Percentiles rank a stretch among this genome's conserved stretches.
Conservation (phyloP, 2,797 vertebrate species). For the Crypturellus tataupa region DNA sequence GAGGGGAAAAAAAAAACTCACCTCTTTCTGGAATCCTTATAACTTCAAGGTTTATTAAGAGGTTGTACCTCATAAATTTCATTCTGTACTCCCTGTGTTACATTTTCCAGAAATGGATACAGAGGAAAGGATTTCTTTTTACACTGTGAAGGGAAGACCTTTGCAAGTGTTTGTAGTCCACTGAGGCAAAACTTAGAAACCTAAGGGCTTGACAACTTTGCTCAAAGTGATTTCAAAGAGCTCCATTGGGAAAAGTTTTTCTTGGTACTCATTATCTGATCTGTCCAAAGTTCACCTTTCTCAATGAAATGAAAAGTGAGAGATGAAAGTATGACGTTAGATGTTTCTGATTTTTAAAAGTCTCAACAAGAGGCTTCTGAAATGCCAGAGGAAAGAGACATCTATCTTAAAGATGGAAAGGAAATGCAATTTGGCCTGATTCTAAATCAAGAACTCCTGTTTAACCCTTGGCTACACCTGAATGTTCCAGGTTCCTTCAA, state of each 20-base stretch:
- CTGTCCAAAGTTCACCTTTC: constrained; percentile 48
- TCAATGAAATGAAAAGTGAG: background rate
- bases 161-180: constrained; percentile 33
- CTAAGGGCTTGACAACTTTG: constrained; percentile 51
- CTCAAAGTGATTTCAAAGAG: constrained; percentile 48
- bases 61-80: background rate
- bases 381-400: constrained; percentile 41
- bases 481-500: constrained; percentile 53
- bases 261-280: constrained; percentile 56
- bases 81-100: background rate
- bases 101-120: background rate
- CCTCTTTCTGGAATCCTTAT: background rate
- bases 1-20: background rate
- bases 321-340: constrained; percentile 61
- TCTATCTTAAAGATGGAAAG: constrained; percentile 4
- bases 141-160: constrained; percentile 8
- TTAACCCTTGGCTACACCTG: constrained; percentile 21
- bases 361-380: constrained; percentile 55
- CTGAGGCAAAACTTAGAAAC: constrained; percentile 39
- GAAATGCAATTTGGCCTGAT: background rate
- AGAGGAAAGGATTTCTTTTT: constrained; percentile 34
- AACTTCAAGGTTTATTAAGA: background rate
- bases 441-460: constrained; percentile 26
- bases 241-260: constrained; percentile 12
- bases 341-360: constrained; percentile 49